Evolutionary conservation across 2,888 invertebrate species (phyloP), one percentile per base, ranked within the genome.

Genomic region (Andrena marginata): DNA sequence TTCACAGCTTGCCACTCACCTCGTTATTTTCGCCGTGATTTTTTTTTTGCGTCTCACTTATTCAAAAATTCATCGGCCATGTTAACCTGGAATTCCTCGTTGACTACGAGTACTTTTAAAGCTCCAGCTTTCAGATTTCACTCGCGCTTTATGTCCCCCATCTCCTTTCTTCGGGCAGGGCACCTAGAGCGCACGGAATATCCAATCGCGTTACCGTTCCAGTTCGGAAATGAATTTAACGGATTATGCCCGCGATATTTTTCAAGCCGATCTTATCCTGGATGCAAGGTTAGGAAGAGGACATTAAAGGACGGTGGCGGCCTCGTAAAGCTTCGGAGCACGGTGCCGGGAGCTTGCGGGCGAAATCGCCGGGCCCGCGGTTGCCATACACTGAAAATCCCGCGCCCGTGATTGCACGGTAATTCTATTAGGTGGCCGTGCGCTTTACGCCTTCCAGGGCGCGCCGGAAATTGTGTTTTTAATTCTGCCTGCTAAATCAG

Each of bases 401-500:
- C 71, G 78, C 76, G 65, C 85, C 82, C 87, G 89, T 90, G 91
- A 92, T 92, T 92, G 91, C 91, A 85, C 86, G 87, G 89, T 92
- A 90, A 92, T 91, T 91, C 90, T 89, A 91, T 92, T 92, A 92
- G 90, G 87, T 89, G 86, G 86, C 84, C 83, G 82, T 86, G 82
- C 82, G 71, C 80, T 85, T 88, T 84, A 79, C 85, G 86, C 75
- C 89, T 72, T 63, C 77, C 71, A 51, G 69, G 69, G 20, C 76
- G 77, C 80, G 68, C 85, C 89, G 92, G 90, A 92, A 92, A 92
- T 92, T 90, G 91, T 90, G 91, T 91, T 92, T 92, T 92, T 92
- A 91, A 92, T 92, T 92, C 89, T 90, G 88, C 77, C 85, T 79
- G 90, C 87, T 91, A 91, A 92, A 92, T 92, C 92, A 92, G 89